Conservation (phyloP, 2,888 invertebrate species). For the Cremastobaeus sp. region DNA sequence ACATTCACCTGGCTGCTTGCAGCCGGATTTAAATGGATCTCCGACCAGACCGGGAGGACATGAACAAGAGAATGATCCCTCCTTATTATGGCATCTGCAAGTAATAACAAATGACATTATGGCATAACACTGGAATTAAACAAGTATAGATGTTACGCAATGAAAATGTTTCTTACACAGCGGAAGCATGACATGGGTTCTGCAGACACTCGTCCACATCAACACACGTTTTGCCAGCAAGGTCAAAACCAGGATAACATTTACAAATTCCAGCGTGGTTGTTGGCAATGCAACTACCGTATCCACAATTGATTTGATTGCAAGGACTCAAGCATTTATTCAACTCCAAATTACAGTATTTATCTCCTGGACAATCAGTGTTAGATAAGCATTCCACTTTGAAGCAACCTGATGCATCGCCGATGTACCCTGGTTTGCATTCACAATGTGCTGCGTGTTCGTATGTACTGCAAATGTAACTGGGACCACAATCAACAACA, state of each 20-base stretch:
- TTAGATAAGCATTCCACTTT: constrained; percentile 91
- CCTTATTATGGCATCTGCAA: constrained; percentile 85
- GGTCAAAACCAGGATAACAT: constrained; percentile 87
- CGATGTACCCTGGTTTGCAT: constrained; percentile 89
- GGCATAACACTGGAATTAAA: constrained; percentile 1
- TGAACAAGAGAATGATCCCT: constrained; percentile 87
- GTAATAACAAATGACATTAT: not conserved
- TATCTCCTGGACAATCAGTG: constrained; percentile 86
- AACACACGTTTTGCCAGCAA: constrained; percentile 84
- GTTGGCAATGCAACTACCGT: constrained; percentile 87
- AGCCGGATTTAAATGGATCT: constrained; percentile 86
- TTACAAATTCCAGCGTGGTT: constrained; percentile 86
- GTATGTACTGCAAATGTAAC: constrained; percentile 86
- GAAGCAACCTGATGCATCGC: constrained; percentile 92
- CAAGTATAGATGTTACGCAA: not conserved
- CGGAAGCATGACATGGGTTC: constrained; percentile 88
- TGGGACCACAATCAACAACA: constrained; percentile 85
- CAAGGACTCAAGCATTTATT: constrained; percentile 92
- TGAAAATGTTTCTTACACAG: constrained; percentile 79
- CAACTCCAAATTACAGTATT: constrained; percentile 85
- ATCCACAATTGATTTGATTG: constrained; percentile 87
- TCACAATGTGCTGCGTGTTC: constrained; percentile 86
- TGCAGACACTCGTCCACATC: constrained; percentile 89
- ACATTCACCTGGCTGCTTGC: constrained; percentile 90
- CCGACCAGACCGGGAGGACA: constrained; percentile 90